phyloP scores from a whole-genome alignment of 2,113 vertebrate genomes.

The Alectura lathami region DNA sequence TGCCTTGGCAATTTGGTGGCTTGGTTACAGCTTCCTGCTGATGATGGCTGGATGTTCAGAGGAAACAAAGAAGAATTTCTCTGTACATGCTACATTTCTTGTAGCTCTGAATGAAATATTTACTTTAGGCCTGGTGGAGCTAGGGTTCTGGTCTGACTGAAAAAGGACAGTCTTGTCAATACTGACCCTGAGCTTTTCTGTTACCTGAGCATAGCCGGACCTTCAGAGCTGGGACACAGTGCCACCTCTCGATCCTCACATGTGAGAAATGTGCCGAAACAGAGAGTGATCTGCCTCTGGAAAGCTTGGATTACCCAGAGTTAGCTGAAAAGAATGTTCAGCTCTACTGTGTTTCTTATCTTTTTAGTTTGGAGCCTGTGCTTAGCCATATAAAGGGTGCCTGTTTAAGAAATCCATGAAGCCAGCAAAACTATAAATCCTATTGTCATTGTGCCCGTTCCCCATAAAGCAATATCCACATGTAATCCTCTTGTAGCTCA shows the following conservation, averaged over 20 bases:
- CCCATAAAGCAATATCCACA: background rate
- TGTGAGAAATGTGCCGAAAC: background rate
- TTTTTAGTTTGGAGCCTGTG: background rate
- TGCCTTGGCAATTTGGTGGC: background rate
- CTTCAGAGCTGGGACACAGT: background rate
- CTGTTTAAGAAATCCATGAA: background rate
- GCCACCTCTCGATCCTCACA: background rate
- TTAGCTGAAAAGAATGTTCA: background rate
- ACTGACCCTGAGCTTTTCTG: background rate
- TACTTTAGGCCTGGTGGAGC: background rate
- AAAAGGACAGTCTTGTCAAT: background rate
- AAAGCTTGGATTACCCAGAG: background rate
- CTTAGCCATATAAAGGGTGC: background rate
- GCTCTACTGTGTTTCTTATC: background rate
- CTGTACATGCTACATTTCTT: background rate
- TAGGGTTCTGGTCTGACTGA: background rate
- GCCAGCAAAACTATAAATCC: background rate
- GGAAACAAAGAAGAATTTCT: background rate
- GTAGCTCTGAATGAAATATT: background rate
- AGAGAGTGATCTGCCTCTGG: background rate
- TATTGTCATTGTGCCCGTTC: background rate
- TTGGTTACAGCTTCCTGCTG: background rate
- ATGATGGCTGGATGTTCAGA: background rate
- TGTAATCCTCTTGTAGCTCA: background rate
- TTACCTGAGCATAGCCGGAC: background rate